These are phyloP conservation scores for Oreonectes daqikongensis DNA, from an alignment of 2,797 vertebrate species.

Conservation along the genomic window DNA sequence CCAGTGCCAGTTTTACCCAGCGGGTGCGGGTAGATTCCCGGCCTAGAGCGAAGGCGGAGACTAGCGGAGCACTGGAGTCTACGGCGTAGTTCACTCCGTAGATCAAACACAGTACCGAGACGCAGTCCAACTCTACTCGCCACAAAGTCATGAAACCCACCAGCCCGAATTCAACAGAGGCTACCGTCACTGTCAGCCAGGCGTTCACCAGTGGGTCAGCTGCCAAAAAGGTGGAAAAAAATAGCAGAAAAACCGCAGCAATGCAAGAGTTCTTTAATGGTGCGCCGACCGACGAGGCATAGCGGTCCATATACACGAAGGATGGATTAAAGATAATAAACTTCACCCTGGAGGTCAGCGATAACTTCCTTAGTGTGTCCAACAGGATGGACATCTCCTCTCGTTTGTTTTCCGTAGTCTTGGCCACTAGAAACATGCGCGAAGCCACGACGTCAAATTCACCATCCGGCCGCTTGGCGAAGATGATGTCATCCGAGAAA, in stretches of 20 bases:
- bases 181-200: constrained; percentile 94
- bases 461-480: constrained; percentile 89
- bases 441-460: constrained; percentile 93
- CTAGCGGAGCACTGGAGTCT: constrained; percentile 93
- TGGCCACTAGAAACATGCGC: constrained; percentile 95
- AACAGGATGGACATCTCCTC: constrained; percentile 97
- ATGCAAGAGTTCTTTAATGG: constrained; percentile 96
- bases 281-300: constrained; percentile 91
- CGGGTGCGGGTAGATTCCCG: constrained; percentile 95
- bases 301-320: constrained; percentile 97
- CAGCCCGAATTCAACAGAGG: constrained; percentile 96
- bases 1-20: constrained; percentile 95
- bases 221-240: constrained; percentile 93
- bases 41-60: constrained; percentile 93
- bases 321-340: constrained; percentile 99
- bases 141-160: constrained; percentile 99
- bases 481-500: constrained; percentile 97
- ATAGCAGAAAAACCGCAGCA: constrained; percentile 95
- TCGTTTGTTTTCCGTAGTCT: constrained; percentile 96
- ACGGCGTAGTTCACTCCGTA: constrained; percentile 94
- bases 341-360: constrained; percentile 94
- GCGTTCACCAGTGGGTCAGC: constrained; percentile 93
- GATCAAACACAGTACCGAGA: constrained; percentile 96
- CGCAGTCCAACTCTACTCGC: constrained; percentile 96
- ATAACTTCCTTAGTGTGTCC: constrained; percentile 93